Evolutionary conservation across 2,797 vertebrate species (phyloP), one percentile per base, ranked within the genome.

Genomic region (Sebastes dallii): DNA sequence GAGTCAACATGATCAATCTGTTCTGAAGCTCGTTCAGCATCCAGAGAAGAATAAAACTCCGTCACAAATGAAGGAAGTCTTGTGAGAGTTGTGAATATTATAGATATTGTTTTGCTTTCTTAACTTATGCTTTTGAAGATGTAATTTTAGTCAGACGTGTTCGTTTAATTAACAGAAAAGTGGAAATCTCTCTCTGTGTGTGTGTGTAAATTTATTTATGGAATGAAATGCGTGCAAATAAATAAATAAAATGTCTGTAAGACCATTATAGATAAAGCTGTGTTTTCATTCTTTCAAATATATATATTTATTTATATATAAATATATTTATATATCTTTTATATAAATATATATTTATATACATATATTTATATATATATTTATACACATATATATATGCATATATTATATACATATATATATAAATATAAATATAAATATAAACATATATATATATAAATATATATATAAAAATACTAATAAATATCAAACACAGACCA

Each of bases 101-200:
- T 86, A 54, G 36, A 39, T 39, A 39, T 39, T 80, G 9, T 80
- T 55, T 77, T 74, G 2, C 6, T 72, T 54, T 76, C 22, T 80
- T 94, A 93, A 92, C 79, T 95, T 95, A 84, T 82, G 76, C 56
- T 77, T 81, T 77, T 75, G 22, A 62, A 65, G 27, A 73, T 82
- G 73, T 79, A 0, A 70, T 82, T 82, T 85, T 42, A 55, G 20
- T 77, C 22, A 6, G 16, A 68, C 73, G 39, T 78, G 8, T 29
- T 7, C 0, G 1, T 69, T 66, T 78, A 64, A 81, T 79, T 14
- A 3, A 70, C 3, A 42, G 25, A 66, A 60, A 55, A 75, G 0
- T 80, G 0, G 1, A 25, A 67, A 65, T 36, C 1, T 30, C 1
- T 58, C 0, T 56, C 6, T 25, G 18, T 56, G 18, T 61, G 22